These are phyloP conservation scores for Hemibagrus wyckioides DNA, from an alignment of 2,113 vertebrate genomes.

Conservation along the genomic window DNA sequence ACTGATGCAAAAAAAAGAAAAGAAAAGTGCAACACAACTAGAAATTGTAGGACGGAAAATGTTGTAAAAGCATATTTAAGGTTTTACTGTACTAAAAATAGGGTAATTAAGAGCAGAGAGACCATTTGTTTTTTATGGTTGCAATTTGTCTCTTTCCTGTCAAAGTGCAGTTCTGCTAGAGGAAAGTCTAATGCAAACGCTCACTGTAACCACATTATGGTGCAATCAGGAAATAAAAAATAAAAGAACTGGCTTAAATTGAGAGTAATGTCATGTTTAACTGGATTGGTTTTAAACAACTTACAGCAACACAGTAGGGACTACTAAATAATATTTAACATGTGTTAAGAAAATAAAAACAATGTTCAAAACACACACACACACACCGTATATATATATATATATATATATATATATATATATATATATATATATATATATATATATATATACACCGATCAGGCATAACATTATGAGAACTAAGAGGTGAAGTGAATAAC, in stretches of 20 bases:
- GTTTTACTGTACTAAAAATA: not conserved
- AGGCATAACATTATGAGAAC: too few species aligned
- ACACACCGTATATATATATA: too few species aligned
- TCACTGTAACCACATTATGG: not conserved
- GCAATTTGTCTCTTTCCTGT: not conserved
- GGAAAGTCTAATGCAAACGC: not conserved
- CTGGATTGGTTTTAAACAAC: too few species aligned
- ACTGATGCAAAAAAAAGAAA: not conserved
- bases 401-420: too few species aligned
- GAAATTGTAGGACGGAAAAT: not conserved
- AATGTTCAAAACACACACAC: too few species aligned
- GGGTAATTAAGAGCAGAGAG: not conserved
- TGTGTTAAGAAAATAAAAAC: too few species aligned
- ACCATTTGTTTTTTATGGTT: not conserved
- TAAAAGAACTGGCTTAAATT: not conserved
- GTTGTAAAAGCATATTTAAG: not conserved
- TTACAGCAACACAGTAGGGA: too few species aligned
- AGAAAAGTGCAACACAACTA: not conserved
- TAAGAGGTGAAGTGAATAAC: too few species aligned
- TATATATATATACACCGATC: too few species aligned
- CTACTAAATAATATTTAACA: too few species aligned
- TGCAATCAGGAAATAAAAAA: not conserved
- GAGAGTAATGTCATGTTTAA: too few species aligned
- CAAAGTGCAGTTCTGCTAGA: not conserved
- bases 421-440: too few species aligned